A percentile compares a stretch with the other conserved stretches of the same genome.
phyloP scores from a whole-genome alignment of 2,797 vertebrate genomes.

The Pyrocephalus nanus region DNA sequence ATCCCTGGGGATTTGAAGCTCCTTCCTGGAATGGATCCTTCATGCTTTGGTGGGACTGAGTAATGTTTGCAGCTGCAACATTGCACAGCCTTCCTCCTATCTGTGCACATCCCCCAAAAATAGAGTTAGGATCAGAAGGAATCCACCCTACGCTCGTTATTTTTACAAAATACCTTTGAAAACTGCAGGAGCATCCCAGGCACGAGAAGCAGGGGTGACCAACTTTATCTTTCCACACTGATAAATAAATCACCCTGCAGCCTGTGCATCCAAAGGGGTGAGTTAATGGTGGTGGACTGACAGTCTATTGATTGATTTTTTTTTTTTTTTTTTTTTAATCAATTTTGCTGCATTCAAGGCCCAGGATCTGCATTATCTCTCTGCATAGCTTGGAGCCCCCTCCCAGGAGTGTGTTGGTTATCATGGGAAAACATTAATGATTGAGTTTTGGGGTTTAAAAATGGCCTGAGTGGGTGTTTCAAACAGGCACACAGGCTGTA shows the following conservation, averaged over 20 bases:
- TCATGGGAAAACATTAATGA: neutral
- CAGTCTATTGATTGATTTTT: neutral
- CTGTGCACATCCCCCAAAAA: fast-evolving
- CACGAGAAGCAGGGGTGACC: neutral
- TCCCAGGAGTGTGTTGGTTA: fast-evolving
- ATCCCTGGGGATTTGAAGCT: neutral
- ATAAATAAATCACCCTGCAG: neutral
- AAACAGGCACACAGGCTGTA: neutral
- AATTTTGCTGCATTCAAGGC: neutral
- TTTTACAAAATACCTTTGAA: neutral
- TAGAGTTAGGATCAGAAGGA: neutral
- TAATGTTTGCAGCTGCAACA: neutral
- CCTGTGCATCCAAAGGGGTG: neutral
- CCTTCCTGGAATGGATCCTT: neutral
- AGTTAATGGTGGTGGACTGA: neutral
- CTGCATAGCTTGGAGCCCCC: neutral
- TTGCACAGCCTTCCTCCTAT: neutral
- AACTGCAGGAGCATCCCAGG: neutral
- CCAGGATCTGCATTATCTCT: neutral
- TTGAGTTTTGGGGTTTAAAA: neutral
- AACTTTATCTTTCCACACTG: fast-evolving
- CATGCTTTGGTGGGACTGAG: neutral
- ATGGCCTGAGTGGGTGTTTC: neutral
- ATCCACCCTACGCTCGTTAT: neutral
- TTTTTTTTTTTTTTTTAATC: neutral